Evolutionary conservation across 2,113 vertebrate genomes (phyloP).

Genomic region (Danionella cerebrum): DNA sequence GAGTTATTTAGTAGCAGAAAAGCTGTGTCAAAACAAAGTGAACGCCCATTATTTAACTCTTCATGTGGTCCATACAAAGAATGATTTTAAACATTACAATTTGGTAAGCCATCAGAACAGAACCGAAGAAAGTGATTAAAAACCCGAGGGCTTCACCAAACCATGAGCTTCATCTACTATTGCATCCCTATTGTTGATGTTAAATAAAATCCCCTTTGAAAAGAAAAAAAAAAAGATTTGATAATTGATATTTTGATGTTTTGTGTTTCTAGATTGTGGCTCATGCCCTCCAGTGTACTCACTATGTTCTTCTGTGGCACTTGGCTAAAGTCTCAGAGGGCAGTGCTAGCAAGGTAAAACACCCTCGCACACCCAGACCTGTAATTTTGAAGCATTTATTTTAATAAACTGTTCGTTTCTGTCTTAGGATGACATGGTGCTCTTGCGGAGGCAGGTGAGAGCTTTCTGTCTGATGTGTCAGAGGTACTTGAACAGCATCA

Average conservation of each 20-base stretch:
- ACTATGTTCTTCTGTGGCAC: slow-evolving; percentile 97
- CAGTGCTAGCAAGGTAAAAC: slow-evolving; percentile 83
- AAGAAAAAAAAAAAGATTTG: no score
- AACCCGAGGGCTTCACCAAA: no score
- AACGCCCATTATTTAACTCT: no score
- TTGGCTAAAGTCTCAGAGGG: slow-evolving; percentile 92
- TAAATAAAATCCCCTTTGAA: no score
- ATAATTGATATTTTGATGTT: slow-evolving; percentile 3
- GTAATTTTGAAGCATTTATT: not conserved
- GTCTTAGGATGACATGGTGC: slow-evolving; percentile 82
- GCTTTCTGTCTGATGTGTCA: slow-evolving; percentile 98
- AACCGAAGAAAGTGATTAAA: no score
- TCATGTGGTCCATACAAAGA: no score
- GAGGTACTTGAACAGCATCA: slow-evolving; percentile 96
- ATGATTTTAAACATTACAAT: no score
- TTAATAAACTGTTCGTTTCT: slow-evolving; percentile 8
- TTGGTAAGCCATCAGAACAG: no score
- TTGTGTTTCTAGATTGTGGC: slow-evolving; percentile 83
- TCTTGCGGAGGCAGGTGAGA: slow-evolving; percentile 94
- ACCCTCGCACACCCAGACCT: not conserved
- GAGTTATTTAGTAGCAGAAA: no score
- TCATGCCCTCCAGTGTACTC: slow-evolving; percentile 95
- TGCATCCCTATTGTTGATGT: no score
- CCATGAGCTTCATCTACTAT: no score
- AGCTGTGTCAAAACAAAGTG: no score